A percentile compares a stretch with the other conserved stretches of the same genome.
phyloP scores from a whole-genome alignment of 2,888 invertebrate genomes.

The Drosophila neotestacea region DNA sequence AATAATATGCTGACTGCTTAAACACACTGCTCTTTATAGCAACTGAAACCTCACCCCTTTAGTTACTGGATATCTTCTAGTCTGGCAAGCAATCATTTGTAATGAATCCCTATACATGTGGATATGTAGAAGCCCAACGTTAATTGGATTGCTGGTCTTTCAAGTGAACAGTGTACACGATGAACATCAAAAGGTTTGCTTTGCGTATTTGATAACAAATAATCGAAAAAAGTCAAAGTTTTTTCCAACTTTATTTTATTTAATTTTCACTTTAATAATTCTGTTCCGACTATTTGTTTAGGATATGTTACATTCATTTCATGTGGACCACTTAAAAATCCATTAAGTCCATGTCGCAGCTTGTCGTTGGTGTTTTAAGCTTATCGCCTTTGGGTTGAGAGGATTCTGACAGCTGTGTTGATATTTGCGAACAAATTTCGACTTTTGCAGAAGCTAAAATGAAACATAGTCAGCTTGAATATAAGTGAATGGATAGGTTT shows the following conservation, averaged over 20 bases:
- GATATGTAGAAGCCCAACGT: neutral
- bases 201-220: neutral
- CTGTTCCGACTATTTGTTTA: slow-evolving; percentile 7
- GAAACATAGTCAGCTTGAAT: slow-evolving; percentile 2
- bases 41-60: neutral
- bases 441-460: slow-evolving; percentile 30
- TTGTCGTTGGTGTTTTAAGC: neutral
- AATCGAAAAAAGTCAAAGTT: neutral
- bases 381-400: slow-evolving; percentile 10
- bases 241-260: neutral
- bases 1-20: neutral
- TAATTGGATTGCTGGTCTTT: slow-evolving; percentile 32
- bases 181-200: slow-evolving; percentile 11
- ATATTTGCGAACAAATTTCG: slow-evolving; percentile 35
- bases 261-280: slow-evolving; percentile 8
- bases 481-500: slow-evolving; percentile 27
- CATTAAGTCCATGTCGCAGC: slow-evolving; percentile 28
- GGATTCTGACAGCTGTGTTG: slow-evolving; percentile 24
- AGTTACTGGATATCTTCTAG: slow-evolving; percentile 1
- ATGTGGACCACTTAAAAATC: slow-evolving; percentile 35
- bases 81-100: neutral
- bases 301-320: slow-evolving; percentile 3
- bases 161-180: neutral
- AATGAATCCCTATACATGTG: neutral
- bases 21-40: neutral